A percentile compares a stretch with the other conserved stretches of the same genome.
These are phyloP conservation scores for Drosophila ercepeae DNA, from an alignment of 1,140 invertebrate genomes.

Conservation along the genomic window DNA sequence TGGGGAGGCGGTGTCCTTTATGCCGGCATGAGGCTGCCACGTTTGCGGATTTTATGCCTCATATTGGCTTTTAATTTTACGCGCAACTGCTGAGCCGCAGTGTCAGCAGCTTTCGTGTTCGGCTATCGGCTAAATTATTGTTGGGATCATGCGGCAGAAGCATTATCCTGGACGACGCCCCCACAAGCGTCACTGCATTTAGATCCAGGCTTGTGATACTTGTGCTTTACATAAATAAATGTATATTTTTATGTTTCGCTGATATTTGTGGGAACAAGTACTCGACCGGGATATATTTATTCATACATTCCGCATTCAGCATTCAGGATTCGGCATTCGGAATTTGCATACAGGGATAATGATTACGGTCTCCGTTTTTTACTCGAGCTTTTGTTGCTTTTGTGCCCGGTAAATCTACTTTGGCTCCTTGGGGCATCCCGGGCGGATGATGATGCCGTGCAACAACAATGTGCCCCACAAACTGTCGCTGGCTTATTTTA, in stretches of 20 bases:
- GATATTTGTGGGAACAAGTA: constrained; percentile 23
- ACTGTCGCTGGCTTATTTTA: constrained; percentile 50
- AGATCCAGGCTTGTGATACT: neutral
- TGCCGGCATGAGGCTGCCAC: constrained; percentile 45
- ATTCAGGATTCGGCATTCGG: constrained; percentile 5
- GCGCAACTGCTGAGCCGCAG: constrained; percentile 61
- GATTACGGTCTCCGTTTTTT: constrained; percentile 3
- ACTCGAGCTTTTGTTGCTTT: neutral
- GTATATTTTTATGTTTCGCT: constrained; percentile 30
- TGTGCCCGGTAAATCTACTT: constrained; percentile 45
- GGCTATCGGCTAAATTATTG: constrained; percentile 53
- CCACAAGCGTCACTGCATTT: constrained; percentile 16
- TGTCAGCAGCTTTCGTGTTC: constrained; percentile 54
- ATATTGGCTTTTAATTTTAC: constrained; percentile 79
- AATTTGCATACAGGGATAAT: constrained; percentile 39
- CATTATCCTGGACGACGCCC: constrained; percentile 34
- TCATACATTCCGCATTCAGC: constrained; percentile 17
- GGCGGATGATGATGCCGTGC: constrained; percentile 14
- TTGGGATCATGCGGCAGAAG: constrained; percentile 49
- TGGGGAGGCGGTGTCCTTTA: constrained; percentile 28
- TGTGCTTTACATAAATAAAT: constrained; percentile 42
- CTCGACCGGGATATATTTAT: constrained; percentile 2
- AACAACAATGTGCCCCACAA: constrained; percentile 38
- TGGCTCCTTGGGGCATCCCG: constrained; percentile 21
- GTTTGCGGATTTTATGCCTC: constrained; percentile 71